Evolutionary conservation across 2,888 invertebrate species (phyloP).

Genomic region (Drosophila acutilabella): DNA sequence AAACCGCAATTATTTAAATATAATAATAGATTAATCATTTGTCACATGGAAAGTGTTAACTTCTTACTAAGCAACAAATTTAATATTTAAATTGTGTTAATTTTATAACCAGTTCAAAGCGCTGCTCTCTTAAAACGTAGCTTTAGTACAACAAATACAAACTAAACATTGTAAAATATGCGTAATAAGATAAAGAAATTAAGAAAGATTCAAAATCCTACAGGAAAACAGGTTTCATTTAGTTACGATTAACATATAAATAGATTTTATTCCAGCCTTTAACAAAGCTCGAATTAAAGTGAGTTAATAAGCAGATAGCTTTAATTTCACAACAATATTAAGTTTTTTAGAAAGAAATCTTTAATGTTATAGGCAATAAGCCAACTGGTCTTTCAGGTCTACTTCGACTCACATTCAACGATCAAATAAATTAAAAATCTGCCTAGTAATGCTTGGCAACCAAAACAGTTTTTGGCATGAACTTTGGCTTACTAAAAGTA

Average conservation of each 20-base stretch:
- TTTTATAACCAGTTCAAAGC: conserved; percentile 8
- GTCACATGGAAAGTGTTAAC: conserved; percentile 11
- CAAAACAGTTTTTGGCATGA: conserved; percentile 1
- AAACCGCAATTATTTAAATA: neutral
- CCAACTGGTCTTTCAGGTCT: conserved; percentile 29
- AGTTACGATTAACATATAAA: neutral
- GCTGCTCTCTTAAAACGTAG: neutral
- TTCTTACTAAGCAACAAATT: neutral
- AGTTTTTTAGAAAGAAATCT: neutral
- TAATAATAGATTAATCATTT: neutral
- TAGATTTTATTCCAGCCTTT: neutral
- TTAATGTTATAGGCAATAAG: neutral
- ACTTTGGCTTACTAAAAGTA: neutral
- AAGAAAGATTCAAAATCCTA: neutral
- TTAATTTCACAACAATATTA: neutral
- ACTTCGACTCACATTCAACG: neutral
- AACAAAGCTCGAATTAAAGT: neutral
- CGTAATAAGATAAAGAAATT: neutral
- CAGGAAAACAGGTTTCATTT: conserved; percentile 5
- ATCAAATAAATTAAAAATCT: conserved; percentile 2
- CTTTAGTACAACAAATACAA: neutral
- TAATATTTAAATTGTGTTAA: conserved; percentile 9
- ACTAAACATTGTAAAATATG: neutral
- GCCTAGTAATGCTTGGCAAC: conserved; percentile 16
- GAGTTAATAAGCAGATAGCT: neutral